A percentile compares a stretch with the other conserved stretches of the same genome.
Evolutionary conservation across 2,797 vertebrate genomes (phyloP).

Genomic region (Mus caroli): DNA sequence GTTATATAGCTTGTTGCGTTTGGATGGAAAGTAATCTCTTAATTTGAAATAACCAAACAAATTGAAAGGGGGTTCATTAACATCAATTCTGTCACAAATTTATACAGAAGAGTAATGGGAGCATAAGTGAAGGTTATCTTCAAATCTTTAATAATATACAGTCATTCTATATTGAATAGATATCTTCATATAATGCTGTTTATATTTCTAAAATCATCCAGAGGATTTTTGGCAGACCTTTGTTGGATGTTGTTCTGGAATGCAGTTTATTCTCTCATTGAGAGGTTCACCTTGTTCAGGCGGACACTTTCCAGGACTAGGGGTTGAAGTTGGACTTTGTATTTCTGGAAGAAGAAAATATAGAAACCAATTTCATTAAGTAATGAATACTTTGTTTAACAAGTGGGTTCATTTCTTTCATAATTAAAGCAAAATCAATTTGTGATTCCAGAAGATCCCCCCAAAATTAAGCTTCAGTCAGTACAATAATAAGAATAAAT

Average conservation of each 20-base stretch:
- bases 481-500: neutral
- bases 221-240: constrained; percentile 88
- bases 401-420: neutral
- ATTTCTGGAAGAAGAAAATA: neutral
- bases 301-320: constrained; percentile 68
- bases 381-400: neutral
- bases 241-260: constrained; percentile 92
- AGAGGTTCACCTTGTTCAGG: neutral
- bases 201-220: constrained; percentile 3
- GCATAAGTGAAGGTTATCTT: neutral
- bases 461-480: neutral
- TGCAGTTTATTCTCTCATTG: constrained; percentile 94
- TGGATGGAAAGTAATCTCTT: neutral
- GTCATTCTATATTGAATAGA: neutral
- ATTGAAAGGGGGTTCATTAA: neutral
- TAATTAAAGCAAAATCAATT: constrained; percentile 18
- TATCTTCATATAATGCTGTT: neutral
- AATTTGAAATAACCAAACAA: constrained; percentile 23
- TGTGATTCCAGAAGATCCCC: neutral
- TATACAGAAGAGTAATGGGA: neutral
- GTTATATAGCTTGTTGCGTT: neutral
- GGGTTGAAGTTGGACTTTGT: neutral
- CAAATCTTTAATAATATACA: neutral
- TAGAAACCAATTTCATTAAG: neutral
- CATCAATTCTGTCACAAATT: constrained; percentile 19